Evolutionary conservation across 1,140 invertebrate species (phyloP).

Genomic region (Gyrodactylus salaris): DNA sequence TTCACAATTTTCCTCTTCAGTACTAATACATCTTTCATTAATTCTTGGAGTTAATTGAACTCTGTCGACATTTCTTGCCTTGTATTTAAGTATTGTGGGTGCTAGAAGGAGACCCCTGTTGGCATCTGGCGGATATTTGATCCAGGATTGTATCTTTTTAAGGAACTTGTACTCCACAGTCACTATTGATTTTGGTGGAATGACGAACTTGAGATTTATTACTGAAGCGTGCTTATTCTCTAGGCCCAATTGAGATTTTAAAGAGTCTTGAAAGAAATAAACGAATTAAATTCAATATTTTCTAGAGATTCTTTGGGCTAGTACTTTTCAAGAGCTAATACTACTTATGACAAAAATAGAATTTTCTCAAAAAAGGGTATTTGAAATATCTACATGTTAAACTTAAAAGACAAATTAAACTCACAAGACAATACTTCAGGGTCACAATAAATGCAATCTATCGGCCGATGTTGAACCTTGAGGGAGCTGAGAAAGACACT

Average conservation of each 20-base stretch:
- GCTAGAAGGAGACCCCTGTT: background rate
- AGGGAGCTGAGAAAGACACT: background rate
- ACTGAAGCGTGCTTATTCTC: background rate
- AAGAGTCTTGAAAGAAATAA: background rate
- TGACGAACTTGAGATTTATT: background rate
- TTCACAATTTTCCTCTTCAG: no score
- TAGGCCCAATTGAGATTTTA: background rate
- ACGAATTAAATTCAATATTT: background rate
- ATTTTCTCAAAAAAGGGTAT: no score
- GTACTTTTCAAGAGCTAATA: no score
- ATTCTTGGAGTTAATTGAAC: no score
- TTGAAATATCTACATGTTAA: no score
- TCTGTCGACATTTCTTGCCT: background rate
- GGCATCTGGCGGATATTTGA: background rate
- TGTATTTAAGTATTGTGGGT: background rate
- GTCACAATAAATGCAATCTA: background rate
- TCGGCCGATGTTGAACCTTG: background rate
- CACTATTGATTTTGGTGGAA: background rate
- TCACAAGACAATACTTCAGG: background rate
- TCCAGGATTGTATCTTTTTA: background rate
- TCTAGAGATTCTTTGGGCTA: background rate
- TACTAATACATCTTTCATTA: no score
- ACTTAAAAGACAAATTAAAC: no score
- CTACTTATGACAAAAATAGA: no score
- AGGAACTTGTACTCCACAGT: background rate